Evolutionary conservation across 2,113 vertebrate genomes (phyloP), one percentile per base, ranked within the genome.

Genomic region (Lepidothrix coronata): DNA sequence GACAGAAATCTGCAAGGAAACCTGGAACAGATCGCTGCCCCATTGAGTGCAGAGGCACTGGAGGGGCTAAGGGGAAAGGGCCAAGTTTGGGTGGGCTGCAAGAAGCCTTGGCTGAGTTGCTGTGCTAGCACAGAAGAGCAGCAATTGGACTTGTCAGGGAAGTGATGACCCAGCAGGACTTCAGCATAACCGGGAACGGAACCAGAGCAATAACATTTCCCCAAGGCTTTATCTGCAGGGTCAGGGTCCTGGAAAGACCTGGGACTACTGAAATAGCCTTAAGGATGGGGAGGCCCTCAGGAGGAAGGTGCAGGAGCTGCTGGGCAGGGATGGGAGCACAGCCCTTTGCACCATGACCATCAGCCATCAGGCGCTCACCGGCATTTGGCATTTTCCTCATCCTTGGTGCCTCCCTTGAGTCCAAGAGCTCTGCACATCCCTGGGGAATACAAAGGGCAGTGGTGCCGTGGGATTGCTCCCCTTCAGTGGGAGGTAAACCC

Each of bases 361-460:
- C 16, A 51, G 51, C 75, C 65, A 49, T 24, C 0, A 0, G 22
- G 51, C 12, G 16, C 14, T 18, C 13, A 31, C 4, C 6, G 3
- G n/a, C 35, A 37, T 7, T 11, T 31, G 54, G 44, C 14, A 14
- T 70, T 70, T 81, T 39, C 74, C 43, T 30, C 49, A 49, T 52
- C 33, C 30, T 37, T 41, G 2, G 2, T 28, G 27, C 46, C 17
- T 68, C 48, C 44, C 66, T 46, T 11, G 21, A 89, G 30, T 51
- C 61, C 55, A 43, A 37, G 46, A 89, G 44, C 62, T 82, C 57
- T 55, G 44, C 73, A 24, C 27, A 24, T 41, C 84, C 55, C 52
- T 19, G 23, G 15, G 17, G 28, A 77, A 25, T 9, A 39, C 63
- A 65, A 78, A 77, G 57, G 41, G 70, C 44, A 74, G 44, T 19